Evolutionary conservation across 2,113 vertebrate species (phyloP), one percentile per base, ranked within the genome.

Genomic region (Himantopus leucocephalus): DNA sequence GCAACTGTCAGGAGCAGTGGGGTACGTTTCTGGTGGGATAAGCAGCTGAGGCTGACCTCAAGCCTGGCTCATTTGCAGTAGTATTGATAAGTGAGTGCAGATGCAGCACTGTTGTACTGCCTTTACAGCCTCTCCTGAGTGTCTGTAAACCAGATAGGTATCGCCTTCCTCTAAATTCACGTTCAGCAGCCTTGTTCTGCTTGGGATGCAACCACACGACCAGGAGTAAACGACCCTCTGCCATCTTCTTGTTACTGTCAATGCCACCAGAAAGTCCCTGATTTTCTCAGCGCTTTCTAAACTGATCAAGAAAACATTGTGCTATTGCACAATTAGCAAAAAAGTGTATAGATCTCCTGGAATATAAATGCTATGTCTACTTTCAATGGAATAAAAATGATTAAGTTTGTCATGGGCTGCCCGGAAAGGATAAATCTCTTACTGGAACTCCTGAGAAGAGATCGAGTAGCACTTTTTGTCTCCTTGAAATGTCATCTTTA

Each of bases 401-500:
- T 62, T 12, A 67, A 39, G 15, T 63, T 88, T 94, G 52, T 43
- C 35, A 13, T 17, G 47, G 39, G 7, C 68, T 94, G 75, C 53
- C 34, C 0, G 1, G 70, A 60, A 84, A 85, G 52, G 80, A 41
- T 88, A 75, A 92, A 94, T 78, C 52, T 88, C 72, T 60, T 63
- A 4, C 10, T 71, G 88, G 30, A 85, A 64, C 26, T 86, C 47
- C 41, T 47, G n/a, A 48, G 63, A 60, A 80, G 75, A 62, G 76
- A 68, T 16, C 0, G 8, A 1, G 20, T 32, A 58, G 47, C 32
- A 9, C 22, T 58, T 76, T 78, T 70, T 71, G 77, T 74, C 89
- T 97, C 48, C 91, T 66, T 73, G 87, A 91, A 70, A 73, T 50
- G 67, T 58, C 81, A 92, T 67, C 72, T 80, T 80, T 70, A 73